Evolutionary conservation across 2,113 vertebrate species (phyloP).

Genomic region (Antechinus stuartii): DNA sequence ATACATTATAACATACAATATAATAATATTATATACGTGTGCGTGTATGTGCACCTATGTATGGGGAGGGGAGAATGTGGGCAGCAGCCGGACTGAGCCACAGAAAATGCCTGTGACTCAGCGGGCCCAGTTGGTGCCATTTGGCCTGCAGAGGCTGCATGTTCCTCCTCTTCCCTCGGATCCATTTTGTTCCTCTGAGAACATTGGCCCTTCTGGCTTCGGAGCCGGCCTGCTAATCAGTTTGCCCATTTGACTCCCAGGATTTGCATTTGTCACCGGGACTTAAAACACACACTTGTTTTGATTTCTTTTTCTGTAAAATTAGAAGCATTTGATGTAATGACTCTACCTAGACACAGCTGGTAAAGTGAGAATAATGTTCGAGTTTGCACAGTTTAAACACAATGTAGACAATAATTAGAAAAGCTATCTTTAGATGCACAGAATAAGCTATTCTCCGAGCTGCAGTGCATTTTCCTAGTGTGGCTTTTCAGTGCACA

Average conservation of each 20-base stretch:
- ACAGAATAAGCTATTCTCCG: slow-evolving; percentile 78
- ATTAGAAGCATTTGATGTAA: slow-evolving; percentile 74
- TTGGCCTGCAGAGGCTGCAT: slow-evolving; percentile 59
- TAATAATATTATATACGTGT: too few relatives aligned
- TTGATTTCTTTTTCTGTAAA: slow-evolving; percentile 71
- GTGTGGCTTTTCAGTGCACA: slow-evolving; percentile 62
- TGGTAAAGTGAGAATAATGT: slow-evolving; percentile 73
- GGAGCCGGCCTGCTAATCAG: slow-evolving; percentile 75
- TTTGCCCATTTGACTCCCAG: slow-evolving; percentile 66
- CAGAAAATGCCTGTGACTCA: background rate
- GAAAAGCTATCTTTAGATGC: slow-evolving; percentile 79
- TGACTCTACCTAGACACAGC: slow-evolving; percentile 72
- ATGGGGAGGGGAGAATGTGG: background rate
- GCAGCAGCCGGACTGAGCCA: slow-evolving; percentile 42
- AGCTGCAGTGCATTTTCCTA: slow-evolving; percentile 61
- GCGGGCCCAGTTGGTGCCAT: slow-evolving; percentile 24
- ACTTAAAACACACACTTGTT: slow-evolving; percentile 75
- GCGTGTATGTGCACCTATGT: too few relatives aligned
- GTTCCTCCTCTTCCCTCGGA: slow-evolving; percentile 60
- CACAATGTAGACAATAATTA: slow-evolving; percentile 74
- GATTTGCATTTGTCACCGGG: slow-evolving; percentile 70
- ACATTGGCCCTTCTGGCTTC: slow-evolving; percentile 69
- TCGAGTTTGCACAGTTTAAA: slow-evolving; percentile 66
- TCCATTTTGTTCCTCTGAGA: slow-evolving; percentile 59
- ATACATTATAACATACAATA: too few relatives aligned